These are phyloP conservation scores for Amiota minor DNA, from an alignment of 2,888 invertebrate genomes.

Conservation along the genomic window DNA sequence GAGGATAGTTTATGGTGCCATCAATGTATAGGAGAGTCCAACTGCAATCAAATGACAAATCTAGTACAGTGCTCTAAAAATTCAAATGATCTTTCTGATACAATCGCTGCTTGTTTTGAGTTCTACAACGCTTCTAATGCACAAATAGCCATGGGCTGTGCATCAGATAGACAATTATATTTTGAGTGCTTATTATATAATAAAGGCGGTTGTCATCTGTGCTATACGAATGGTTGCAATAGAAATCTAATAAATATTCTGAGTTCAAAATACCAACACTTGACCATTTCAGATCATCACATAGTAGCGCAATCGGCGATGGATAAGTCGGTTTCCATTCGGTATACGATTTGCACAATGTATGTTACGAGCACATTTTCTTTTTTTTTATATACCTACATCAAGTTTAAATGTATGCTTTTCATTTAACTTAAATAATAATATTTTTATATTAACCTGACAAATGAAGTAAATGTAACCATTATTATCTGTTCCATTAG, in stretches of 20 bases:
- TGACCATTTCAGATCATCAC: too few relatives aligned
- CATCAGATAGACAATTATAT: conserved; percentile 56
- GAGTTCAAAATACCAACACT: too few relatives aligned
- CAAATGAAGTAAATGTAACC: neutral
- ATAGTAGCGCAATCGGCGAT: too few relatives aligned
- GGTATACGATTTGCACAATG: too few relatives aligned
- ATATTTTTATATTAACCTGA: neutral
- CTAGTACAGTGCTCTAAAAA: conserved; percentile 49
- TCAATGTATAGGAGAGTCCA: conserved; percentile 52
- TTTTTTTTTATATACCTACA: too few relatives aligned
- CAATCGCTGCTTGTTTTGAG: conserved; percentile 56
- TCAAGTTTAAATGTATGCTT: too few relatives aligned
- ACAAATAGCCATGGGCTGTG: conserved; percentile 63
- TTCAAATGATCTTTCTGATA: conserved; percentile 49
- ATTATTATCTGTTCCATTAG: too few relatives aligned
- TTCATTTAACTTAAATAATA: too few relatives aligned
- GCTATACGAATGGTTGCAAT: conserved; percentile 61
- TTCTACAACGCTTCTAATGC: conserved; percentile 48
- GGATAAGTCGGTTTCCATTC: too few relatives aligned
- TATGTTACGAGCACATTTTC: too few relatives aligned
- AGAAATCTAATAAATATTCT: neutral
- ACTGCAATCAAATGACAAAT: conserved; percentile 45
- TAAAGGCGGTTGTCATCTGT: conserved; percentile 52
- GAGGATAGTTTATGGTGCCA: conserved; percentile 61
- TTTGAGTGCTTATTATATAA: conserved; percentile 57